These are phyloP conservation scores for Smittia aterrima DNA, from an alignment of 2,888 invertebrate species.

Conservation along the genomic window DNA sequence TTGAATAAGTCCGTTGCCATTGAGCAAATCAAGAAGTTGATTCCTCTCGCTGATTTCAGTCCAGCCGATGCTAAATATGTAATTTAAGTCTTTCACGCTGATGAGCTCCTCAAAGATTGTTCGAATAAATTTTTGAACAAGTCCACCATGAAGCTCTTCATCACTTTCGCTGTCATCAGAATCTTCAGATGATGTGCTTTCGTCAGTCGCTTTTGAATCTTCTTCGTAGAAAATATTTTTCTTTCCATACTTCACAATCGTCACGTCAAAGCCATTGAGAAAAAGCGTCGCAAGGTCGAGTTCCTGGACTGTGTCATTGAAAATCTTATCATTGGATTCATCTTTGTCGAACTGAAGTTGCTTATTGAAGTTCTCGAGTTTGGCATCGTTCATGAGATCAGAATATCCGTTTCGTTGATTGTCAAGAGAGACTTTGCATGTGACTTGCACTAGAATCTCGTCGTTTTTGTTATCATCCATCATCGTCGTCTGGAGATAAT, in stretches of 20 bases:
- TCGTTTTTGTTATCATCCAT: neutral
- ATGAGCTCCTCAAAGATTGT: conserved; percentile 67
- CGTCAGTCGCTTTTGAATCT: neutral
- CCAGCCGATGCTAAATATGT: conserved; percentile 62
- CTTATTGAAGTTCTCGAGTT: conserved; percentile 26
- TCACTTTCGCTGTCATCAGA: conserved; percentile 17
- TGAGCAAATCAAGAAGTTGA: conserved; percentile 60
- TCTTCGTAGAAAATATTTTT: conserved; percentile 49
- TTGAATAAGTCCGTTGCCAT: conserved; percentile 59
- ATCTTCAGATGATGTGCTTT: conserved; percentile 2
- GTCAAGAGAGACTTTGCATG: conserved; percentile 6
- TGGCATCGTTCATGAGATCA: conserved; percentile 27
- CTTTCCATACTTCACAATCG: conserved; percentile 68
- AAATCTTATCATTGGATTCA: conserved; percentile 60
- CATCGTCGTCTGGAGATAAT: neutral
- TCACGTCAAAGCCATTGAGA: conserved; percentile 73
- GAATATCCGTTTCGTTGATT: conserved; percentile 25
- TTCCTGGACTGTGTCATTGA: conserved; percentile 64
- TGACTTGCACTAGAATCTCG: conserved; percentile 28
- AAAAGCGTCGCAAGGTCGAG: conserved; percentile 60
- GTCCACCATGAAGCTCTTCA: conserved; percentile 44
- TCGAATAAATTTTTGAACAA: conserved; percentile 69
- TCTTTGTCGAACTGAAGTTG: conserved; percentile 8
- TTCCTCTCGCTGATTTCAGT: conserved; percentile 65
- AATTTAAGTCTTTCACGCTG: conserved; percentile 64